A percentile compares a stretch with the other conserved stretches of the same genome.
Evolutionary conservation across 37 sponge, comb jelly and placozoan species (phyloP).

Genomic region (Aplysina aerophoba): DNA sequence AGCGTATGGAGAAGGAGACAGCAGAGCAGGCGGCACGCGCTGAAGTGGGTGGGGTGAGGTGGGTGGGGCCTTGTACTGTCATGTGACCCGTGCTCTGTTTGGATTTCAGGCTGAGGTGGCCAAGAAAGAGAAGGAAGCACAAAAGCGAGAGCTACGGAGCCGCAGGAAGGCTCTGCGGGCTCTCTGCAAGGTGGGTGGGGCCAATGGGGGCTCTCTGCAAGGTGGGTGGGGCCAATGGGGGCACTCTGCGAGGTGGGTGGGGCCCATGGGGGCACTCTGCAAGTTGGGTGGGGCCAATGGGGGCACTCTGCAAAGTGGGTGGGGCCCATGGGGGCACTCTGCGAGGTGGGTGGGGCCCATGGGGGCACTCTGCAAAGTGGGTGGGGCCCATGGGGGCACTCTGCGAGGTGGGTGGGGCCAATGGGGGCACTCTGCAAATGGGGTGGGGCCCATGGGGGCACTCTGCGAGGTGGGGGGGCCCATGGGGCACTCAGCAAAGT

Average conservation of each 20-base stretch:
- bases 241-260: slow-evolving; percentile 62
- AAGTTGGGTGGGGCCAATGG: slow-evolving; percentile 55
- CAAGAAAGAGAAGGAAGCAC: slow-evolving; percentile 68
- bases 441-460: background rate
- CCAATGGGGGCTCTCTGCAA: slow-evolving; percentile 69
- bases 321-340: slow-evolving; percentile 53
- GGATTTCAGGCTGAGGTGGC: slow-evolving; percentile 47
- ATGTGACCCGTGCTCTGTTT: background rate
- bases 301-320: slow-evolving; percentile 70
- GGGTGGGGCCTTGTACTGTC: background rate
- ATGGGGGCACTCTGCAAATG: slow-evolving; percentile 74
- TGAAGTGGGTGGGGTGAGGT: slow-evolving; percentile 44
- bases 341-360: slow-evolving; percentile 64
- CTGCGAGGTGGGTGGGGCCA: slow-evolving; percentile 58
- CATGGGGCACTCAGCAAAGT: slow-evolving; percentile 73
- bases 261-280: slow-evolving; percentile 62
- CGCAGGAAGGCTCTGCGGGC: slow-evolving; percentile 79
- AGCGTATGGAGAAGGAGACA: slow-evolving; percentile 52
- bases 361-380: slow-evolving; percentile 67
- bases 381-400: slow-evolving; percentile 52
- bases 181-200: slow-evolving; percentile 59
- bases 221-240: slow-evolving; percentile 59
- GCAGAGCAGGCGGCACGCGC: slow-evolving; percentile 63
- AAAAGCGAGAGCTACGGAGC: slow-evolving; percentile 72
- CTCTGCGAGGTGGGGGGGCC: slow-evolving; percentile 74